A percentile compares a stretch with the other conserved stretches of the same genome.
phyloP scores from a whole-genome alignment of 2,888 invertebrate genomes.

The Dasypolia templi region DNA sequence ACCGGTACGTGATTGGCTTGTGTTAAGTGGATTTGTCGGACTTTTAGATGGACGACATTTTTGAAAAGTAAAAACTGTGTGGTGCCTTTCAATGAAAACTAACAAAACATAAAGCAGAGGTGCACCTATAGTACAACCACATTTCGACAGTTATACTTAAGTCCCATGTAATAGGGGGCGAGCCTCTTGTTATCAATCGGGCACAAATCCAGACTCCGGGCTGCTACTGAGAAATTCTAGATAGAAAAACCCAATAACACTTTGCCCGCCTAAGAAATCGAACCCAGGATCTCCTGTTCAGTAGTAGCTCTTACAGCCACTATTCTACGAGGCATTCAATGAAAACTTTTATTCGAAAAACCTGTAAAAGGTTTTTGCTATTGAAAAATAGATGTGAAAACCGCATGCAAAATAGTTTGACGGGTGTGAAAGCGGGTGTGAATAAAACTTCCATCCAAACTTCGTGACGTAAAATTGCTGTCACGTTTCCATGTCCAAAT shows the following conservation, averaged over 20 bases:
- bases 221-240: too few relatives aligned
- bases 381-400: conserved; percentile 40
- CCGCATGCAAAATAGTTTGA: conserved; percentile 31
- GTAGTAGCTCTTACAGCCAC: too few relatives aligned
- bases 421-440: conserved; percentile 16
- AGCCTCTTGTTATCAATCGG: too few relatives aligned
- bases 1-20: conserved; percentile 41
- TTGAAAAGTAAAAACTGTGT: conserved; percentile 19
- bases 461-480: conserved; percentile 4
- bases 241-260: too few relatives aligned
- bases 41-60: conserved; percentile 33
- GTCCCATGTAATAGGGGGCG: too few relatives aligned
- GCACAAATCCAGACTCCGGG: too few relatives aligned
- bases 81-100: conserved; percentile 29
- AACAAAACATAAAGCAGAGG: too few relatives aligned
- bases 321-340: too few relatives aligned
- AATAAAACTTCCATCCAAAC: conserved; percentile 16
- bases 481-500: not conserved
- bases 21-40: conserved; percentile 45
- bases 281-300: too few relatives aligned
- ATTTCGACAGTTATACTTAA: too few relatives aligned
- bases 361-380: conserved; percentile 37
- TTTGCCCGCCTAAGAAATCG: too few relatives aligned
- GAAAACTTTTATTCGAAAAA: conserved; percentile 36
- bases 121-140: too few relatives aligned